Evolutionary conservation across 2,888 invertebrate species (phyloP).

Genomic region (Branchipolynoe longqiensis): DNA sequence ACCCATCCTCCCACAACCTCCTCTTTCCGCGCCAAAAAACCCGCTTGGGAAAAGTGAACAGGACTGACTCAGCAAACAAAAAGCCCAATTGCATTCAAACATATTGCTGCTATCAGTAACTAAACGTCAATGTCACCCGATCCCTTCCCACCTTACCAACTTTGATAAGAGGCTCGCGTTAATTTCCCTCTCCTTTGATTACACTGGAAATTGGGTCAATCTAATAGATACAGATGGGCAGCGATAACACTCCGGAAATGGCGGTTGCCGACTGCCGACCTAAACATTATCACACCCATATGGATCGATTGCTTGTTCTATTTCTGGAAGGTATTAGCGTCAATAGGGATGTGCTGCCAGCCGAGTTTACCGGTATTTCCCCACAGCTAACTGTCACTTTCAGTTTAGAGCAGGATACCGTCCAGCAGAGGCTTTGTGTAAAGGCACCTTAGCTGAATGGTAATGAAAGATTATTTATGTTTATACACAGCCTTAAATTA

Average conservation of each 20-base stretch:
- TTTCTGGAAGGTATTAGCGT: conserved; percentile 20
- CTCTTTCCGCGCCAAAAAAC: no score
- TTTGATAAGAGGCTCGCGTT: background rate
- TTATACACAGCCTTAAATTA: no score
- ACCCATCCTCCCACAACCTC: no score
- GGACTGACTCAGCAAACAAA: no score
- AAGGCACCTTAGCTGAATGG: no score
- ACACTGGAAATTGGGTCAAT: conserved; percentile 25
- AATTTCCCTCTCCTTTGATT: conserved; percentile 13
- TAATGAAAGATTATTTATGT: no score
- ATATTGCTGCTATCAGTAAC: no score
- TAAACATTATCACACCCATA: background rate
- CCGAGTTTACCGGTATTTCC: background rate
- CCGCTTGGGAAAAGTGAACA: no score
- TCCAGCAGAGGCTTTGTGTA: no score
- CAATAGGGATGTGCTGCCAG: background rate
- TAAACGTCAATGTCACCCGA: background rate
- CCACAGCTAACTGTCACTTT: conserved; percentile 2
- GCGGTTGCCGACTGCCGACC: background rate
- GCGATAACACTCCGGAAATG: background rate
- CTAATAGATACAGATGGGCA: background rate
- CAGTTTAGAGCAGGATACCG: background rate
- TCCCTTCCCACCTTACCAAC: background rate
- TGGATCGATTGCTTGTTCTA: background rate
- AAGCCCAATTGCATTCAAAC: no score